phyloP scores from a whole-genome alignment of 2,113 vertebrate genomes.

The Hydrochoerus hydrochaeris region DNA sequence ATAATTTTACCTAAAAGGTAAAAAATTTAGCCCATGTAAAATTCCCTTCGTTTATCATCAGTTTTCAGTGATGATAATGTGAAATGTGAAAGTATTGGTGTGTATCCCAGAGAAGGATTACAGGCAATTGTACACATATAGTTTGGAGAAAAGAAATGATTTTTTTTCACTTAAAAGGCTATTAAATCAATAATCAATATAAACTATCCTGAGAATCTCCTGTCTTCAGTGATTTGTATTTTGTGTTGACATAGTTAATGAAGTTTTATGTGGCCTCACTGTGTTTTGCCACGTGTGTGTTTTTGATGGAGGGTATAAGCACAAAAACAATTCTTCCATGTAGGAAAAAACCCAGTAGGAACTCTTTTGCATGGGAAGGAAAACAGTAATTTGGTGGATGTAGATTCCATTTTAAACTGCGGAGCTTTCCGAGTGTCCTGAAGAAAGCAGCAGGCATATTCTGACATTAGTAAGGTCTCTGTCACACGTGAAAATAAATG shows the following conservation, averaged over 20 bases:
- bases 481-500: not conserved
- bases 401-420: not conserved
- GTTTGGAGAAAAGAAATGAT: not conserved
- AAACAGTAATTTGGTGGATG: not conserved
- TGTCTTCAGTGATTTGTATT: not conserved
- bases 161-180: not conserved
- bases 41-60: not conserved
- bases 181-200: not conserved
- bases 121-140: not conserved
- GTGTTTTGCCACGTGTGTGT: not conserved
- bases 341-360: not conserved
- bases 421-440: not conserved
- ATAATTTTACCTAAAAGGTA: conserved; percentile 67
- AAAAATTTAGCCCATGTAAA: not conserved
- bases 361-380: not conserved
- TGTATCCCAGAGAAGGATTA: not conserved
- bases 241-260: not conserved
- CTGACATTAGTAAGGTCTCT: not conserved
- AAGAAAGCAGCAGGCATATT: not conserved
- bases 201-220: not conserved
- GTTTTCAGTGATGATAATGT: not conserved
- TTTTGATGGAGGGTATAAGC: not conserved
- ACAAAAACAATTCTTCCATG: not conserved
- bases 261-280: not conserved
- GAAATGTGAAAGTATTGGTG: not conserved